These are phyloP conservation scores for Rhamphomyia laevipes DNA, from an alignment of 2,888 invertebrate genomes.

Conservation along the genomic window DNA sequence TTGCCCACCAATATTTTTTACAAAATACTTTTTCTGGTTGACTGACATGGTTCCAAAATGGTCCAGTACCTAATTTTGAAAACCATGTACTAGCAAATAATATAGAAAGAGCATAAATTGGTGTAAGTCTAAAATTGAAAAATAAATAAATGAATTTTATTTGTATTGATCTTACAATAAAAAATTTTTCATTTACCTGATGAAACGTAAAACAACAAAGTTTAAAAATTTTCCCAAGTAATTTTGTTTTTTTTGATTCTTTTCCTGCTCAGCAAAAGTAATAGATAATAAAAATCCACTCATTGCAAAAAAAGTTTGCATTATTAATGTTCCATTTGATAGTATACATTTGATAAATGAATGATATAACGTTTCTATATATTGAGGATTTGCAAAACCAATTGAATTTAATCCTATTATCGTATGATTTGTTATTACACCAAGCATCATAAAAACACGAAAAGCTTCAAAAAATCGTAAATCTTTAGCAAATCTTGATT, in stretches of 20 bases:
- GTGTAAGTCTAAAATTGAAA: slow-evolving; percentile 21
- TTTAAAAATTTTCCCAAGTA: slow-evolving; percentile 22
- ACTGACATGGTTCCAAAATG: slow-evolving; percentile 32
- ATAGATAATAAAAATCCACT: slow-evolving; percentile 41
- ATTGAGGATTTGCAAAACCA: slow-evolving; percentile 26
- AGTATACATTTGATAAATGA: slow-evolving; percentile 23
- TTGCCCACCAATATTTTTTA: slow-evolving; percentile 34
- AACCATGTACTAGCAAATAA: slow-evolving; percentile 30
- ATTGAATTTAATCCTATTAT: slow-evolving; percentile 21
- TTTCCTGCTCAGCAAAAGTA: slow-evolving; percentile 12
- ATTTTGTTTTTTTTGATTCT: background rate
- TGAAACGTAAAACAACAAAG: slow-evolving; percentile 27
- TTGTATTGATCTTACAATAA: too few relatives aligned
- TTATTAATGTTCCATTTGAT: slow-evolving; percentile 41
- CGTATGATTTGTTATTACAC: slow-evolving; percentile 24
- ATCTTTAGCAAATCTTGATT: slow-evolving; percentile 19
- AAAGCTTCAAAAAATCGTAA: slow-evolving; percentile 26
- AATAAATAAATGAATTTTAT: too few relatives aligned
- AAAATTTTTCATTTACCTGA: slow-evolving; percentile 19
- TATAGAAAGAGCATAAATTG: slow-evolving; percentile 23
- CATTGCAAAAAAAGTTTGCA: slow-evolving; percentile 46
- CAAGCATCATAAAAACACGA: slow-evolving; percentile 22
- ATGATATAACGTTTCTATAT: slow-evolving; percentile 22
- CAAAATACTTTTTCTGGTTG: slow-evolving; percentile 31
- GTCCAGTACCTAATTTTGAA: slow-evolving; percentile 33